Evolutionary conservation across 2,113 vertebrate species (phyloP), one percentile per base, ranked within the genome.

Genomic region (Perca schrenkii): DNA sequence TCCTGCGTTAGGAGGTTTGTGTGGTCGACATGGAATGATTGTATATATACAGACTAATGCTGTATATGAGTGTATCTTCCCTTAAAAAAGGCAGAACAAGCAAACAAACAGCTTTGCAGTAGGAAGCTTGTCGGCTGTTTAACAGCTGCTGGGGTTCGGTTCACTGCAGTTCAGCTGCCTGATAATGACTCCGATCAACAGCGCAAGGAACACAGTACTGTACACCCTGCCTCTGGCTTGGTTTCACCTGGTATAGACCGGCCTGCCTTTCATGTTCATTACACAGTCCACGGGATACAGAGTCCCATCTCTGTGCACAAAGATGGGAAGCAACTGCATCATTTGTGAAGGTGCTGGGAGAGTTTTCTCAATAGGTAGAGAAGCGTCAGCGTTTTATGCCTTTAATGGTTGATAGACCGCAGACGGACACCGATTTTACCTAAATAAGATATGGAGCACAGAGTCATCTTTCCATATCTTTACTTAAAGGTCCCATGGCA

Each of bases 21-120:
- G 77, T 66, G 47, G 58, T 90, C 90, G 77, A 80, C 89, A 84
- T 91, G 81, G 86, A 91, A 92, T 74, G 74, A 77, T 69, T 80
- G 34, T 34, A 34, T 34, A 6, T 34, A 34, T 34, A 34, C 79
- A 76, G 82, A 6, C 34, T 34, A 34, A 34, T 34, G 34, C 34
- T 6, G 34, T 34, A 5, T 34, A 34, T 34, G 34, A 66, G 90
- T 83, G 85, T 70, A 75, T 82, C 76, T 77, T 71, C 63, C 81
- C 50, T 77, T 40, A 10, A 40, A 57, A 78, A 61, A 80, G 69
- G 78, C 79, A 84, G 81, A 86, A 77, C 72, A 83, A 86, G 87
- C 84, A 90, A 90, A 84, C 83, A 92, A 89, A 84, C 80, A 66
- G 77, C 54, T 72, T 56, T 74, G 77, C 77, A 80, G 88, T 78